Evolutionary conservation across 2,888 invertebrate species (phyloP).

Genomic region (Ferdinandea cuprea): DNA sequence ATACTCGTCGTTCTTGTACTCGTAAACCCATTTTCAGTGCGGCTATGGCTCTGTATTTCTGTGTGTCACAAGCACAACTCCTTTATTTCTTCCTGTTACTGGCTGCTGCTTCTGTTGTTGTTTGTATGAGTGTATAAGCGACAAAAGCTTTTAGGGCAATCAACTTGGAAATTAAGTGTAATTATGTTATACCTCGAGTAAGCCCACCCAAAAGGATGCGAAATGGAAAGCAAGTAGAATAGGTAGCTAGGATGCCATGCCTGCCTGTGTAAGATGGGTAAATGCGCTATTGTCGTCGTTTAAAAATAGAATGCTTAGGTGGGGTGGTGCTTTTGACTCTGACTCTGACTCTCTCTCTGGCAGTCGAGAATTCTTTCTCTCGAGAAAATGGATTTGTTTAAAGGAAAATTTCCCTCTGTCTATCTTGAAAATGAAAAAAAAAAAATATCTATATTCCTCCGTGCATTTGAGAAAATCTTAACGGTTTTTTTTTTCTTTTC

Average conservation of each 20-base stretch:
- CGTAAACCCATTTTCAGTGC: background rate
- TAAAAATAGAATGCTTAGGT: constrained; percentile 27
- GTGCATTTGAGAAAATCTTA: background rate
- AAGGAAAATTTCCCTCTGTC: constrained; percentile 29
- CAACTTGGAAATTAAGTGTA: constrained; percentile 70
- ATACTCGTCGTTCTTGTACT: background rate
- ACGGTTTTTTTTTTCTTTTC: background rate
- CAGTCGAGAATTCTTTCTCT: background rate
- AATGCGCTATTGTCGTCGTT: constrained; percentile 34
- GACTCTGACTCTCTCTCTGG: background rate
- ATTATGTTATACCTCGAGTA: constrained; percentile 65
- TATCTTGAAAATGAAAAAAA: background rate
- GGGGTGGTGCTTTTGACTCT: constrained; percentile 1
- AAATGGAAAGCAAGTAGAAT: constrained; percentile 11
- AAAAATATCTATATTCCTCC: background rate
- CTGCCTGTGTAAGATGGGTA: background rate
- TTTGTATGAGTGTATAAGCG: constrained; percentile 43
- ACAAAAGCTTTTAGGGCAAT: constrained; percentile 73
- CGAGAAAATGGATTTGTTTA: constrained; percentile 46
- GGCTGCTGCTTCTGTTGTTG: background rate
- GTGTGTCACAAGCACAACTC: constrained; percentile 35
- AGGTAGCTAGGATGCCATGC: too few relatives aligned
- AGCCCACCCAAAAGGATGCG: constrained; percentile 25
- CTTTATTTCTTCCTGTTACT: constrained; percentile 5
- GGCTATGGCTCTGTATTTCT: constrained; percentile 34